Conservation (phyloP, 1,140 invertebrate species). For the Cyclina sinensis region DNA sequence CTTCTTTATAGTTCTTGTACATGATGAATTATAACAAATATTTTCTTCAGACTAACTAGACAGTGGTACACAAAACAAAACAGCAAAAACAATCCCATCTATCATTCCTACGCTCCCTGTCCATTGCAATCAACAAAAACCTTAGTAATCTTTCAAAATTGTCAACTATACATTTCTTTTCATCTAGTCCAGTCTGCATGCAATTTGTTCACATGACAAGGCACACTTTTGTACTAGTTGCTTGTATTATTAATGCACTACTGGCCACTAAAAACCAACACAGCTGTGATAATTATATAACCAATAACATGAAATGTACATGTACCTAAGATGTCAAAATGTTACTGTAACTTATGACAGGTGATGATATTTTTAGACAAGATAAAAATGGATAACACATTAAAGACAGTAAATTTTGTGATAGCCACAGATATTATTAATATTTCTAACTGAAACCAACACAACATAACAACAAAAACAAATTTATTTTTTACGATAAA, state of each 20-base stretch:
- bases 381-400: neutral
- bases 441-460: no score
- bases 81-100: neutral
- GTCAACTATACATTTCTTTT: neutral
- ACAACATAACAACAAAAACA: no score
- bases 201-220: neutral
- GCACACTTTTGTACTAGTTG: neutral
- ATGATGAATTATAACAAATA: no score
- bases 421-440: no score
- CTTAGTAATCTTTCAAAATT: conserved; percentile 17
- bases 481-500: no score
- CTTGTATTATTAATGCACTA: neutral
- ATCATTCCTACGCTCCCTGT: neutral
- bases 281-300: conserved; percentile 33
- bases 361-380: neutral
- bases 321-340: conserved; percentile 7
- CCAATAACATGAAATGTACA: conserved; percentile 5
- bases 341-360: neutral
- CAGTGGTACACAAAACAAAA: no score
- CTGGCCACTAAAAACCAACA: neutral
- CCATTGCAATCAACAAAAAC: neutral
- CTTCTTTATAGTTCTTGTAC: no score
- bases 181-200: neutral
- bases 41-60: no score
- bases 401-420: no score